Base-by-base conservation (phyloP, 2,888 invertebrate species). In the Dusona sp. region DNA sequence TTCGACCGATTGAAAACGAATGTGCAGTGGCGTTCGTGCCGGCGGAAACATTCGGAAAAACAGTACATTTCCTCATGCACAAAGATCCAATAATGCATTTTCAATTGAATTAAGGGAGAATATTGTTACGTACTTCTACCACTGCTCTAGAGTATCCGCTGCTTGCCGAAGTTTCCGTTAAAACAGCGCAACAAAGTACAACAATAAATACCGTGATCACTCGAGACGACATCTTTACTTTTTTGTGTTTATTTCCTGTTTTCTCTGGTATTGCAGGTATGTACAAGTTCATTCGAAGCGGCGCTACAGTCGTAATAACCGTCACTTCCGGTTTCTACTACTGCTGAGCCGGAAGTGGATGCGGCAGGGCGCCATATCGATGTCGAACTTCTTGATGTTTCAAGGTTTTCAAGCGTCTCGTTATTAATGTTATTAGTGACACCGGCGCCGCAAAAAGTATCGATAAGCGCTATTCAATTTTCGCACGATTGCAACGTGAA, bases 121-220 rank as follows among this genome's bases (percentile, higher is more conserved):
- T 51, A 38, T 38, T 13, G 74, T 29, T 4, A 78, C 67, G 45
- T 89, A 92, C 92, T 90, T 92, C 91, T 19, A 92, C 80, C 67
- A 87, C 89, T 13, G 92, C 92, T 29, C 79, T 90, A 6, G 89
- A 77, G 73, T 91, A 92, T 74, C 89, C 81, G 51, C 48, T 78
- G 19, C 7, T 81, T 1, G 81, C 74, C 13, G 87, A 87, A 73
- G 85, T 78, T 51, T 67, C 87, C 22, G 86, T 29, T 4, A 74
- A 89, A 87, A 89, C 29, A 2, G 67, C 67, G 16, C 88, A 38
- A 13, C 54, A 72, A 51, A 88, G 2, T 1, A 78, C 74, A 33
- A 90, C 57, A 70, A 87, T 72, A 51, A 85, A 88, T 72, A 87
- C 74, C 73, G 88, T 80, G 84, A 65, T 67, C 25, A 70, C 38